Evolutionary conservation across 2,888 invertebrate species (phyloP).

Genomic region (Zelleria hepariella): DNA sequence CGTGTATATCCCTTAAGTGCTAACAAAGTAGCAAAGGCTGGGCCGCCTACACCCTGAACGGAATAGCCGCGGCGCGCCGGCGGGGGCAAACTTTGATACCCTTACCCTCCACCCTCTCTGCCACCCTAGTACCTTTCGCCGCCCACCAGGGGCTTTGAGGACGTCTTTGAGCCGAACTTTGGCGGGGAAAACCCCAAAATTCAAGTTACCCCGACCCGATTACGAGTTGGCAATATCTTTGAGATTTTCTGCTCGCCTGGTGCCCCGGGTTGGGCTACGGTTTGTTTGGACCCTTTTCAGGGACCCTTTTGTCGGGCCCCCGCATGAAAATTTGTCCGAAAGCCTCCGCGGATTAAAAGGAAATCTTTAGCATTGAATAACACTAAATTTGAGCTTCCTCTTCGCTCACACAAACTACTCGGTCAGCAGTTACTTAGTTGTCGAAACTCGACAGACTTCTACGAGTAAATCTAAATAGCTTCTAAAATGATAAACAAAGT

Average conservation of each 20-base stretch:
- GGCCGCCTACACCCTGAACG: conserved; percentile 38
- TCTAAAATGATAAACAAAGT: no score
- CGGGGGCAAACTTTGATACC: conserved; percentile 63
- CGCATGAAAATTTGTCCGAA: not conserved
- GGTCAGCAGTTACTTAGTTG: no score
- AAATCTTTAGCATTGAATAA: not conserved
- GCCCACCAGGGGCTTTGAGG: conserved; percentile 64
- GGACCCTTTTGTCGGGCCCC: conserved; percentile 26
- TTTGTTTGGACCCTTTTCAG: conserved; percentile 37
- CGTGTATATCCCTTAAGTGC: conserved; percentile 68
- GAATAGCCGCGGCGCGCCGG: conserved; percentile 53
- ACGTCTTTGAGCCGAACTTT: conserved; percentile 68
- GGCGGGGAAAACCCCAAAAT: conserved; percentile 67
- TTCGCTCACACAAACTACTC: not conserved
- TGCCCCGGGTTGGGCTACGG: conserved; percentile 20
- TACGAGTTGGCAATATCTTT: conserved; percentile 64
- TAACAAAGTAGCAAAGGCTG: conserved; percentile 56
- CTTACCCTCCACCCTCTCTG: conserved; percentile 42
- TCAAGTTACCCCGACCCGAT: conserved; percentile 59
- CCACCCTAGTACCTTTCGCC: conserved; percentile 57
- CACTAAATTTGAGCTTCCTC: not conserved
- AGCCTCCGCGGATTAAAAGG: not conserved
- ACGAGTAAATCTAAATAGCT: no score
- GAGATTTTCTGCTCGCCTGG: conserved; percentile 60
- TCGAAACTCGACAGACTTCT: no score